Percentiles rank a stretch among this genome's conserved stretches.
Conservation (phyloP, 2,113 vertebrate species). For the Gobius niger region DNA sequence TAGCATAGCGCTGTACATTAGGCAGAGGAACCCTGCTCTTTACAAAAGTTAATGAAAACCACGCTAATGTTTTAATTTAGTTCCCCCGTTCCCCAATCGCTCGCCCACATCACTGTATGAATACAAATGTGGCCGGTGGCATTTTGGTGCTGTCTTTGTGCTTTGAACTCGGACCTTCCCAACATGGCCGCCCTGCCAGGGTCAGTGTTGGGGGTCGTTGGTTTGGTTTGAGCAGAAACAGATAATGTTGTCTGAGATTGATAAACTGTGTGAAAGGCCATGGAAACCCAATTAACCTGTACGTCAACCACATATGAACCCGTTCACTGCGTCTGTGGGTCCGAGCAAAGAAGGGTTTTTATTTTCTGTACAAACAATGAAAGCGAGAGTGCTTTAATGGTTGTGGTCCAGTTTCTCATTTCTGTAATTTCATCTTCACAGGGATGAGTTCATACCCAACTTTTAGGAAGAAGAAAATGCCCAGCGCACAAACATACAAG, state of each 20-base stretch:
- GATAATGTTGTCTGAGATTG: conserved; percentile 14
- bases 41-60: conserved; percentile 8
- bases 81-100: not conserved
- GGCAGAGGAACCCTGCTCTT: not conserved
- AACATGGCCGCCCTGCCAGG: not conserved
- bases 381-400: too few species aligned
- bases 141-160: not conserved
- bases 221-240: conserved; percentile 23
- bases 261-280: conserved; percentile 12
- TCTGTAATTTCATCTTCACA: too few species aligned
- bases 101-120: not conserved
- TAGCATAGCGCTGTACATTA: not conserved
- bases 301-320: not conserved
- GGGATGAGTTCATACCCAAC: too few species aligned
- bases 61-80: conserved; percentile 8
- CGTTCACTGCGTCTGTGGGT: not conserved
- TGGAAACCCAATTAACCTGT: conserved; percentile 28
- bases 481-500: too few species aligned
- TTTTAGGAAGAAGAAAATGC: too few species aligned
- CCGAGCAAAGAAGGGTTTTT: too few species aligned
- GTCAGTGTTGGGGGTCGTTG: not conserved
- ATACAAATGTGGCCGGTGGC: not conserved
- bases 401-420: too few species aligned
- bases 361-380: too few species aligned
- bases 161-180: not conserved